Percentiles rank a stretch among this genome's conserved stretches.
These are phyloP conservation scores for Aplodontia rufa DNA, from an alignment of 2,113 vertebrate genomes.

Conservation along the genomic window DNA sequence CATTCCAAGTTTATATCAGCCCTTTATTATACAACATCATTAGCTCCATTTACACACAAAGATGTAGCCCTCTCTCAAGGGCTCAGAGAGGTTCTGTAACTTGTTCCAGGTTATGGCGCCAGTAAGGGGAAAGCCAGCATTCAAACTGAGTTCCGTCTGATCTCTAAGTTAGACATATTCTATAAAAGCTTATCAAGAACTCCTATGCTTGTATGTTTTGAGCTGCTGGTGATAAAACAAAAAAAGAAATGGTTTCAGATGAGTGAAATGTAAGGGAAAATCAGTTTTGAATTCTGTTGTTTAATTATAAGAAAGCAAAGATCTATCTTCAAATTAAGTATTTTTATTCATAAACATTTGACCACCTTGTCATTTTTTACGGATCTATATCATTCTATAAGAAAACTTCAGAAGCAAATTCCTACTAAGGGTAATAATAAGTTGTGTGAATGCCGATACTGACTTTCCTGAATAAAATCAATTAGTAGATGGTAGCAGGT, in stretches of 20 bases:
- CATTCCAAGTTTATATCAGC: neutral
- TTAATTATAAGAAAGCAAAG: neutral
- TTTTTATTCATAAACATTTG: neutral
- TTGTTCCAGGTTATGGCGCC: neutral
- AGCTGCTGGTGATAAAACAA: neutral
- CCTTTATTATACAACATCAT: neutral
- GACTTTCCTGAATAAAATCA: neutral
- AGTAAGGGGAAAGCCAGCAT: neutral
- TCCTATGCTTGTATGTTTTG: neutral
- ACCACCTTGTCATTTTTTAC: neutral
- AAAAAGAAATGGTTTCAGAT: constrained; percentile 4
- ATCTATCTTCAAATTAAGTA: neutral
- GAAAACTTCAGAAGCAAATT: neutral
- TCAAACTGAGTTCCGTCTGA: neutral
- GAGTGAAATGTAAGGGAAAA: neutral
- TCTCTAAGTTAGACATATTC: neutral
- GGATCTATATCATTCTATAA: neutral
- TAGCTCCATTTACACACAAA: neutral
- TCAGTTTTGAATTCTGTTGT: neutral
- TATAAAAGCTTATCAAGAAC: neutral
- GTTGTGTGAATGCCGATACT: neutral
- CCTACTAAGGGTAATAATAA: neutral
- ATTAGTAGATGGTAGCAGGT: neutral
- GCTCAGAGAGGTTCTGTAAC: neutral
- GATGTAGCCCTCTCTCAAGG: too few relatives aligned